Percentiles rank a stretch among this genome's conserved stretches.
phyloP scores from a whole-genome alignment of 2,113 vertebrate genomes.

The Elgaria multicarinata region DNA sequence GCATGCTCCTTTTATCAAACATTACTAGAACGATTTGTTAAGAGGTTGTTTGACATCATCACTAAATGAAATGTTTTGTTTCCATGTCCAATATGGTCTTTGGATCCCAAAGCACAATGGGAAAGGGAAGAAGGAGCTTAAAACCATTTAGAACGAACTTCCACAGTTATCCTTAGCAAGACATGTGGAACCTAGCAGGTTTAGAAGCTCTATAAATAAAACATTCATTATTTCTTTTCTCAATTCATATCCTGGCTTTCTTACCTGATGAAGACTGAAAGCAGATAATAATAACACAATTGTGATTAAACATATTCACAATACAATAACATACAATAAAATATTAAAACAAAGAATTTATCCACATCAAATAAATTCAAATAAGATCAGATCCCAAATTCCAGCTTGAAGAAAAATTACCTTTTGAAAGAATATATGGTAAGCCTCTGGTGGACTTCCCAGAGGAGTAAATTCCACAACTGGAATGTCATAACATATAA shows the following conservation, averaged over 20 bases:
- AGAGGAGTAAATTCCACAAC: neutral
- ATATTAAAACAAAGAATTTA: neutral
- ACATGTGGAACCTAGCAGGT: neutral
- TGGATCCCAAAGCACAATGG: neutral
- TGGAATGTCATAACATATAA: neutral
- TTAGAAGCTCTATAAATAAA: neutral
- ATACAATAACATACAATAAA: neutral
- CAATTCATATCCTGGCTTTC: neutral
- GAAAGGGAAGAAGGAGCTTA: neutral
- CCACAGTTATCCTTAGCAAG: neutral
- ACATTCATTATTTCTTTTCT: neutral
- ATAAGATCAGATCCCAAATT: neutral
- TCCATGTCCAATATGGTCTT: neutral
- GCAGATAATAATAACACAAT: neutral
- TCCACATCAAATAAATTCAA: neutral
- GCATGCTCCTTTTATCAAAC: neutral
- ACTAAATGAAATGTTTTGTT: neutral
- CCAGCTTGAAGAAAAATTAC: neutral
- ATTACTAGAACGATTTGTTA: neutral
- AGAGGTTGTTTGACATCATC: neutral
- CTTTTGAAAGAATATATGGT: neutral
- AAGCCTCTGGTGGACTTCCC: neutral
- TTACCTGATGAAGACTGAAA: neutral
- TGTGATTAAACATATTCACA: neutral
- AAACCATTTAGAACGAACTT: neutral